Evolutionary conservation across 1,140 invertebrate genomes (phyloP), one percentile per base, ranked within the genome.

Genomic region (Ips typographus): DNA sequence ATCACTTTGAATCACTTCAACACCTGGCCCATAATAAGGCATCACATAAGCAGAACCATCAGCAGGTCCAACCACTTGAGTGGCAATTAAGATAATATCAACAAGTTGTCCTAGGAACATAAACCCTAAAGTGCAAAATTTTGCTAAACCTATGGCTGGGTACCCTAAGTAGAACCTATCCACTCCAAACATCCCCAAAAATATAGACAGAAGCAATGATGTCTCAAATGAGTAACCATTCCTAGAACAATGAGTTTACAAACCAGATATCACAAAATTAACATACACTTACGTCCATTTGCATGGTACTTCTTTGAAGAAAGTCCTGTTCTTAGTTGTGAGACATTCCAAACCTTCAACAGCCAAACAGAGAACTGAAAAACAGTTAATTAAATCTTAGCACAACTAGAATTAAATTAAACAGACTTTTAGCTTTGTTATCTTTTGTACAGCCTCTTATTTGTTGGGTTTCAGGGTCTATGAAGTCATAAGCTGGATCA

Each of bases 141-240:
- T 99, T 4, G 97, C 86, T 55, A 98, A 82, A 1, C 96, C 96
- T 70, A 98, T 88, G 37, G 94, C 96, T 57, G 94, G 94, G 82
- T 99, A 98, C 22, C 97, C 97, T 2, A 99, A 84, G 79, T 98
- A 99, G 81, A 99, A 98, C 71, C 97, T 84, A 80, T 99, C 97
- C 8, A 94, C 86, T n/a, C 97, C 97, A 84, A 99, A 96, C 93
- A 97, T 96, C 40, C 96, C 96, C 53, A 94, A 82, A 77, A 99
- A 99, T 53, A 99, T 91, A 1, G 96, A 98, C 0, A 99, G 83
- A 8, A 99, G 79, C 57, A 99, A 80, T 0, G 96, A 89, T 53
- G 93, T 95, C 80, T 98, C 94, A 81, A 96, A 92, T 1, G 91
- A 93, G 79, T 96, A 95, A 57, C 94, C 94, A 87, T 96, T 97